Evolutionary conservation across 2,888 invertebrate species (phyloP).

Genomic region (Dorcus parallelipipedus): DNA sequence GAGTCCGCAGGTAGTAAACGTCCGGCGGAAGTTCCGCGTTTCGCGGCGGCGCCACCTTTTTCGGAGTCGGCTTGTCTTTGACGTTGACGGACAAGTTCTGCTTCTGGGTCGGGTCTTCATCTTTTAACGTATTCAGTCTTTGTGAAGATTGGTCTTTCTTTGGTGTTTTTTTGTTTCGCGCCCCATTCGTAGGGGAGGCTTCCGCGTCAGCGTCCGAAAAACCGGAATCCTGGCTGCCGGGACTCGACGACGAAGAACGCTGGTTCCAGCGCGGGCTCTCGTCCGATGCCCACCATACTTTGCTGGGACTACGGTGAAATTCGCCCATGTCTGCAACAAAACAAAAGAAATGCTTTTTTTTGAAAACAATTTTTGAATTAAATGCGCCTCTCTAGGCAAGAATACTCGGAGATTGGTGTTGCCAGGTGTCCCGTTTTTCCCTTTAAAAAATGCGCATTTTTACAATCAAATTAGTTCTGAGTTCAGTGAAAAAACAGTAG

Average conservation of each 20-base stretch:
- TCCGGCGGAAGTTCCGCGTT: background rate
- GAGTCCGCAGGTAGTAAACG: slow-evolving; percentile 11
- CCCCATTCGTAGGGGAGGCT: slow-evolving; percentile 50
- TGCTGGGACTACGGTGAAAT: slow-evolving; percentile 65
- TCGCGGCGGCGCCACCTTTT: slow-evolving; percentile 27
- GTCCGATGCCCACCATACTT: slow-evolving; percentile 62
- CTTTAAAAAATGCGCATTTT: no score
- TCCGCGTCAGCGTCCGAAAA: slow-evolving; percentile 79
- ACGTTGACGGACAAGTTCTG: slow-evolving; percentile 43
- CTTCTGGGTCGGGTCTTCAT: slow-evolving; percentile 17
- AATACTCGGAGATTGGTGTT: no score
- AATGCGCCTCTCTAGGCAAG: no score
- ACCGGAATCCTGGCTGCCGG: slow-evolving; percentile 76
- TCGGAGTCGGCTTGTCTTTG: slow-evolving; percentile 45
- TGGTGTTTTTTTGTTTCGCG: slow-evolving; percentile 40
- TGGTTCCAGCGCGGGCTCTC: slow-evolving; percentile 28
- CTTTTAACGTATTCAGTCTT: slow-evolving; percentile 21
- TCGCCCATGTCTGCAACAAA: slow-evolving; percentile 56
- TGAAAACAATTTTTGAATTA: no score
- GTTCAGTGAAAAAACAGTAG: slow-evolving; percentile 30
- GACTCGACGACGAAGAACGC: slow-evolving; percentile 59
- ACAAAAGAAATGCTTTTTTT: no score
- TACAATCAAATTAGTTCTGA: no score
- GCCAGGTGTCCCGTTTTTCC: no score
- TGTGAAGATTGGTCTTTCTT: slow-evolving; percentile 39